Evolutionary conservation across 2,113 vertebrate species (phyloP), one percentile per base, ranked within the genome.

Genomic region (Dipodomys spectabilis): DNA sequence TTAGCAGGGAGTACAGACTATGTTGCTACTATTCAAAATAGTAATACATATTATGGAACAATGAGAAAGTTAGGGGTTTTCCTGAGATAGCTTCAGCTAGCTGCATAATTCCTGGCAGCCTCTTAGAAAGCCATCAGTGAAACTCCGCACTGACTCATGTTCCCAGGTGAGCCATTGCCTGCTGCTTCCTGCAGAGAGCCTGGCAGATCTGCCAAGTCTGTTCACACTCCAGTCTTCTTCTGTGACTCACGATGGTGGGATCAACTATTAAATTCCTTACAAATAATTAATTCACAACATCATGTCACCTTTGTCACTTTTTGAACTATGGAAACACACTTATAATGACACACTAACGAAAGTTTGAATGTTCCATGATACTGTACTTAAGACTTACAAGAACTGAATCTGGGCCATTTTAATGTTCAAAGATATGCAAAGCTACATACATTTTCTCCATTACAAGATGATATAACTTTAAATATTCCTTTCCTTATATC

Each of bases 131-230:
- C 86, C 88, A 93, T 94, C 81, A 90, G 82, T 95, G 92, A 96
- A 95, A 95, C 96, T 74, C 71, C 95, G 92, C 91, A 91, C 88
- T 89, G 94, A 92, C 96, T 94, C 93, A 53, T 90, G 77, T 95
- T 88, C 97, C 96, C 95, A 95, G 96, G 91, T 94, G 62, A 93
- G 95, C 89, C 94, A 94, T 83, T 95, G 94, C 95, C 95, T 96
- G 93, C 92, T 89, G 57, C 92, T 95, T 96, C 95, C 94, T 95
- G 95, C 89, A 94, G 94, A 95, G 88, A 95, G 45, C 84, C 95
- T 96, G 94, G 94, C 91, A 97, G 78, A 90, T 94, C 74, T 81
- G 88, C 93, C 86, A 92, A 93, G 92, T 97, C 96, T 96, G 89
- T 95, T 96, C 27, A 49, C 95, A 94, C 94, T 94, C 89, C 81